A percentile compares a stretch with the other conserved stretches of the same genome.
Conservation (phyloP, 2,113 vertebrate genomes). For the Odocoileus hemionus region DNA sequence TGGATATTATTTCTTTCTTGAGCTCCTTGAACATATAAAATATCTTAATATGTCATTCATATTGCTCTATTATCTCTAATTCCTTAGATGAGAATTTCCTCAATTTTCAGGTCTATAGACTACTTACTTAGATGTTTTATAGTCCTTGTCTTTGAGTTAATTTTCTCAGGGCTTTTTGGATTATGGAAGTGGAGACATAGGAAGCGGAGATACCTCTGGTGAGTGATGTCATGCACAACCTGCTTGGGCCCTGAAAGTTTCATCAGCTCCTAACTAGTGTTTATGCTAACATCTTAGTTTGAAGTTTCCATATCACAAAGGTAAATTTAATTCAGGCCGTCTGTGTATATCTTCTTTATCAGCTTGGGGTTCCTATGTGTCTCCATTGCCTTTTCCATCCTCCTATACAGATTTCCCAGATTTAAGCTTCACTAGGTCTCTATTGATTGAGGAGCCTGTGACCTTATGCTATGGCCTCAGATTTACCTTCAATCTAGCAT, state of each 20-base stretch:
- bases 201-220: background rate
- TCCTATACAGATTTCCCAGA: background rate
- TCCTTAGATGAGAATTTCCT: background rate
- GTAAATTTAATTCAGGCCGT: background rate
- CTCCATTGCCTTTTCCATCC: background rate
- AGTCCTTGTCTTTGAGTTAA: background rate
- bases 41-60: constrained; percentile 13
- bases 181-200: background rate
- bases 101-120: background rate
- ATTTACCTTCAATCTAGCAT: background rate
- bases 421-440: background rate
- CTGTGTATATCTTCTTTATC: background rate
- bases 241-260: background rate
- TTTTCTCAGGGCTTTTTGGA: background rate
- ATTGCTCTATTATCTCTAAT: background rate
- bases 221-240: background rate
- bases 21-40: background rate
- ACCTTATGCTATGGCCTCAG: background rate
- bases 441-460: background rate
- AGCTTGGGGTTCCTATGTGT: background rate
- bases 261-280: background rate
- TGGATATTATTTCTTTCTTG: background rate
- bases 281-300: constrained; percentile 24
- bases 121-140: background rate
- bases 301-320: background rate